Conservation (phyloP, 2,888 invertebrate species). For the Cheilosia scutellata region DNA sequence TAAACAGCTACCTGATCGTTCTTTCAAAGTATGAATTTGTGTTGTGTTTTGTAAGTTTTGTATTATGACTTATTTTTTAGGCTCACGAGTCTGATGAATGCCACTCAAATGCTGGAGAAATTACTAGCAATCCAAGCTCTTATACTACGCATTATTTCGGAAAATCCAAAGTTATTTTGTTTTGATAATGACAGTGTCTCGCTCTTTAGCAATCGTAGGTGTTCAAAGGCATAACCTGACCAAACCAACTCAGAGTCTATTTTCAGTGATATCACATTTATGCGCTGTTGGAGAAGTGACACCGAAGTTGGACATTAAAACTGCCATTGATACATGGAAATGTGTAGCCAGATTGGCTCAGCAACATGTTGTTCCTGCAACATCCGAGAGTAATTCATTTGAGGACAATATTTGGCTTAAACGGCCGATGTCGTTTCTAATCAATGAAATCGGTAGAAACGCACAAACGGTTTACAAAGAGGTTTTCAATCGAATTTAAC, state of each 20-base stretch:
- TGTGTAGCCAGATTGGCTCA: constrained; percentile 76
- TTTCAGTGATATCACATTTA: constrained; percentile 77
- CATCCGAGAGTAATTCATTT: background rate
- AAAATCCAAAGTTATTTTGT: constrained; percentile 6
- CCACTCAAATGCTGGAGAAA: constrained; percentile 17
- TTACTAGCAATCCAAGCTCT: constrained; percentile 28
- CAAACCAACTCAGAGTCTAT: background rate
- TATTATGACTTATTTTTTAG: constrained; percentile 4
- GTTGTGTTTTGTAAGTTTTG: too few relatives aligned
- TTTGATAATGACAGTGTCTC: background rate
- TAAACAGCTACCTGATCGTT: constrained; percentile 36
- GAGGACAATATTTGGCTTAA: constrained; percentile 73
- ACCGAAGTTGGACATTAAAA: constrained; percentile 59
- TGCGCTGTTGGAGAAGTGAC: constrained; percentile 74
- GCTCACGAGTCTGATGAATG: background rate
- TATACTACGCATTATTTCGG: constrained; percentile 21
- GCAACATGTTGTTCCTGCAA: constrained; percentile 52
- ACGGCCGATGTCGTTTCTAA: constrained; percentile 73
- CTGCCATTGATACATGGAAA: constrained; percentile 78
- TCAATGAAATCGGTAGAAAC: constrained; percentile 73
- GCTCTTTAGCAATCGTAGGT: constrained; percentile 24
- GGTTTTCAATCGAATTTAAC: constrained; percentile 29
- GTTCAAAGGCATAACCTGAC: background rate
- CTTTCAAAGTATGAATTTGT: constrained; percentile 26
- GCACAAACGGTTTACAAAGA: constrained; percentile 65